Percentiles rank a stretch among this genome's conserved stretches.
Evolutionary conservation across 2,113 vertebrate species (phyloP).

Genomic region (Crypturellus undulatus): DNA sequence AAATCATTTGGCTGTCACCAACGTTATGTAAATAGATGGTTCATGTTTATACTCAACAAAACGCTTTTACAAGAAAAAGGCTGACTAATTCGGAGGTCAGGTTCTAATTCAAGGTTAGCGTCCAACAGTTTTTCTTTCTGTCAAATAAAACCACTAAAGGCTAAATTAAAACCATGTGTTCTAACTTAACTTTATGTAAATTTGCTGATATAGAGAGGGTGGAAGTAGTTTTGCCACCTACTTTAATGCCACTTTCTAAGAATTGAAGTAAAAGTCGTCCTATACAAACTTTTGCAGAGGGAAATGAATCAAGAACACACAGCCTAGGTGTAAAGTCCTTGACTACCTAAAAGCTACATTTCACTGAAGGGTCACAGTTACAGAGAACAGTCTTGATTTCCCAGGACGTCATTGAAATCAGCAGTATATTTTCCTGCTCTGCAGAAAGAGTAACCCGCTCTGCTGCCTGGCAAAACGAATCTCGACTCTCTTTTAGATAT

Average conservation of each 20-base stretch:
- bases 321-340: neutral
- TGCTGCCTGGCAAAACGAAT: neutral
- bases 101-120: constrained; percentile 66
- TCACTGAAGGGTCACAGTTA: neutral
- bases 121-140: neutral
- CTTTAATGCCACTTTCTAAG: neutral
- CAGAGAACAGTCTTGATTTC: neutral
- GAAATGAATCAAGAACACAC: neutral
- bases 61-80: constrained; percentile 61
- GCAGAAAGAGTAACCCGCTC: neutral
- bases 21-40: constrained; percentile 51
- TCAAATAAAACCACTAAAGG: constrained; percentile 48
- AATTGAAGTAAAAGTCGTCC: neutral
- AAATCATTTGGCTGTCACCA: constrained; percentile 60
- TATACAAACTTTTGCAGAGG: neutral
- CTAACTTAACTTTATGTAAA: constrained; percentile 37
- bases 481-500: neutral
- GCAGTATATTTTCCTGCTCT: neutral
- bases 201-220: constrained; percentile 25
- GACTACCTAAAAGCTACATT: neutral
- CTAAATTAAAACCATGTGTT: constrained; percentile 53
- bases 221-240: constrained; percentile 23
- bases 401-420: neutral
- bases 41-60: constrained; percentile 60
- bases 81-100: constrained; percentile 54